Percentiles rank a stretch among this genome's conserved stretches.
Conservation (phyloP, 2,797 vertebrate genomes). For the Typhlichthys eigenmanni region DNA sequence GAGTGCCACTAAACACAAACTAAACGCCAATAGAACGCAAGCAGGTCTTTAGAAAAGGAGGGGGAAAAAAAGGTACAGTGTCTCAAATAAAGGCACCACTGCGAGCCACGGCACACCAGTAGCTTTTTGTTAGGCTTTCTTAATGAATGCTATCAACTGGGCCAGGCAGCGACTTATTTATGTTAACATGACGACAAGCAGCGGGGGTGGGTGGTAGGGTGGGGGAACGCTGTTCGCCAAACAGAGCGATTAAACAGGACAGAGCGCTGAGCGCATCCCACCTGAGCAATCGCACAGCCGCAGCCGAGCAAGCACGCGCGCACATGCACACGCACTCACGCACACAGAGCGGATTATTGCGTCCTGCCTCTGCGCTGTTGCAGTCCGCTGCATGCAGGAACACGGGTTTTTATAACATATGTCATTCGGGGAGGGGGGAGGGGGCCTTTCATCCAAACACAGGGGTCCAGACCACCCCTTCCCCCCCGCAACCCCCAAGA, state of each 20-base stretch:
- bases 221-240: constrained; percentile 49
- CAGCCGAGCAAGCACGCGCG: constrained; percentile 34
- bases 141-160: constrained; percentile 83
- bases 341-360: constrained; percentile 63
- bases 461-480: too few relatives aligned
- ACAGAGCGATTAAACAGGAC: constrained; percentile 73
- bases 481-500: constrained; percentile 11
- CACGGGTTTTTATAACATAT: constrained; percentile 60
- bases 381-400: constrained; percentile 60
- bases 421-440: constrained; percentile 36
- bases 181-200: constrained; percentile 83
- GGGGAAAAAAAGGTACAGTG: constrained; percentile 42
- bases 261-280: constrained; percentile 58
- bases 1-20: constrained; percentile 46
- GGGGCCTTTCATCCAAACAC: constrained; percentile 47
- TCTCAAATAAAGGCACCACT: constrained; percentile 64
- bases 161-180: constrained; percentile 86
- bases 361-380: constrained; percentile 59
- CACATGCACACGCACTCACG: not conserved
- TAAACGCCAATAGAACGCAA: constrained; percentile 44
- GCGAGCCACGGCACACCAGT: constrained; percentile 36
- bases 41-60: constrained; percentile 57
- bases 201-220: constrained; percentile 47
- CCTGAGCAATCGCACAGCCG: constrained; percentile 75
- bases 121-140: constrained; percentile 77